A percentile compares a stretch with the other conserved stretches of the same genome.
These are phyloP conservation scores for Vultur gryphus DNA, from an alignment of 2,797 vertebrate genomes.

Conservation along the genomic window DNA sequence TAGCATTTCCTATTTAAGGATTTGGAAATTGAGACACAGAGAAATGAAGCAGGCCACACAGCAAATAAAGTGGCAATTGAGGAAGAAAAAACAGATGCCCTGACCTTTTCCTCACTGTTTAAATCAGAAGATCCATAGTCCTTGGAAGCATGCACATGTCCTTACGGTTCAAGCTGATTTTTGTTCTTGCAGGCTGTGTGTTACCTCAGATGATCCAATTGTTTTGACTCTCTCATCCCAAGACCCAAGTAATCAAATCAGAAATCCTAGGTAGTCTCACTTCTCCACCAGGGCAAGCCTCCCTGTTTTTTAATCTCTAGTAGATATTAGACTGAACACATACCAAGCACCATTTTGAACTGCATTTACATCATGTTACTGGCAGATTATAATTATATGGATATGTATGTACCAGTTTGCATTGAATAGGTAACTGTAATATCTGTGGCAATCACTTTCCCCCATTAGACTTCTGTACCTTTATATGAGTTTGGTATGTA, in stretches of 20 bases:
- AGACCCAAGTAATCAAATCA: not conserved
- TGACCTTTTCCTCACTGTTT: not conserved
- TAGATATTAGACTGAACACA: constrained; percentile 7
- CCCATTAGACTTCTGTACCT: constrained; percentile 13
- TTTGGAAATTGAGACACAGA: not conserved
- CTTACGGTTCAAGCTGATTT: not conserved
- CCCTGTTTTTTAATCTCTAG: not conserved
- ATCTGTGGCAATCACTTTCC: not conserved
- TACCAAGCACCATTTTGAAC: constrained; percentile 1
- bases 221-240: not conserved
- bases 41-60: not conserved
- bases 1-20: not conserved
- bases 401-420: not conserved
- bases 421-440: not conserved
- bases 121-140: not conserved
- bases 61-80: not conserved
- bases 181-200: not conserved
- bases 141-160: not conserved
- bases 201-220: not conserved
- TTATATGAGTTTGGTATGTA: not conserved
- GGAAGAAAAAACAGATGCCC: not conserved
- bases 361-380: constrained; percentile 4
- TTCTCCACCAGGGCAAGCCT: not conserved
- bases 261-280: not conserved
- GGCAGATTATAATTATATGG: constrained; percentile 15